Conservation (phyloP, 2,113 vertebrate species). For the Anguilla rostrata region DNA sequence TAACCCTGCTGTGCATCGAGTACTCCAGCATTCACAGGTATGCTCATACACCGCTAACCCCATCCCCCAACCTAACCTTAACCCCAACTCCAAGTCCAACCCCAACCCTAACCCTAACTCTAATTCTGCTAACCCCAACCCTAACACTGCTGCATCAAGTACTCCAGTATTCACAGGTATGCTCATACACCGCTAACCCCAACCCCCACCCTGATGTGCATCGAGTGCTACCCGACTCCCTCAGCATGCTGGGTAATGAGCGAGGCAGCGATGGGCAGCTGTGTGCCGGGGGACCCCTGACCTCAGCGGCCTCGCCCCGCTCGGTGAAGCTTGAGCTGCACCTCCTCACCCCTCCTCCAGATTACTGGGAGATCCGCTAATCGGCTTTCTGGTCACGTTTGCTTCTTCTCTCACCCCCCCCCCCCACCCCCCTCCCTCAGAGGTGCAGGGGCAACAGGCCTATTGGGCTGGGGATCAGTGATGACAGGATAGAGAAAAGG, state of each 20-base stretch:
- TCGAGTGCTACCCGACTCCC: too few relatives aligned
- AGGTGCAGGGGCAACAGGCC: too few relatives aligned
- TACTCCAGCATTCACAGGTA: constrained; percentile 83
- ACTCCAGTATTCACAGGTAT: constrained; percentile 82
- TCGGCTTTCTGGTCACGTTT: background rate
- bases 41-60: too few relatives aligned
- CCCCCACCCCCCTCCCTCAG: too few relatives aligned
- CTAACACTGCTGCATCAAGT: constrained; percentile 83
- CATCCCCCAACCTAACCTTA: too few relatives aligned
- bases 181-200: too few relatives aligned
- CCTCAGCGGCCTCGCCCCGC: background rate
- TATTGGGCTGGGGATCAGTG: too few relatives aligned
- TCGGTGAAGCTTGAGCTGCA: background rate
- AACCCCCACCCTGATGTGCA: constrained; percentile 77
- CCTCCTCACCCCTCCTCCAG: background rate
- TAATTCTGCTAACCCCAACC: constrained; percentile 74
- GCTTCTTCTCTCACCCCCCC: background rate
- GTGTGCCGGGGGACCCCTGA: background rate
- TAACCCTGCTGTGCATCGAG: constrained; percentile 78
- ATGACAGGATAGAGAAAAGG: too few relatives aligned
- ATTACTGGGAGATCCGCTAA: background rate
- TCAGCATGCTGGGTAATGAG: background rate
- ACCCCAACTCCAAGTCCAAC: too few relatives aligned
- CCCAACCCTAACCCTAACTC: constrained; percentile 54
- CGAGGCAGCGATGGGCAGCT: background rate